Percentiles rank a stretch among this genome's conserved stretches.
phyloP scores from a whole-genome alignment of 2,797 vertebrate species.

The Myotis myotis region DNA sequence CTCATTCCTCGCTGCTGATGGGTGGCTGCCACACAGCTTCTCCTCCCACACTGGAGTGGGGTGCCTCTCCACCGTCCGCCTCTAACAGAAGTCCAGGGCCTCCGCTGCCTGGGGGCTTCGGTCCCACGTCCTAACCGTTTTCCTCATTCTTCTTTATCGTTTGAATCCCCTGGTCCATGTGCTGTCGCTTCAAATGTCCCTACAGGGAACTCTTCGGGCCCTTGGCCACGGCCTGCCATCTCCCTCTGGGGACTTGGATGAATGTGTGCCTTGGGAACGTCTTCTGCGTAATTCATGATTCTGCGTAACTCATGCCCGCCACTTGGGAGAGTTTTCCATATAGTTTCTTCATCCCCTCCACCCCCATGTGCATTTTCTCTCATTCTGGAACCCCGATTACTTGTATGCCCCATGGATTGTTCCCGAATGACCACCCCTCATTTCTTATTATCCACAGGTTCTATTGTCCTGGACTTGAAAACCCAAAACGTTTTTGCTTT shows the following conservation, averaged over 20 bases:
- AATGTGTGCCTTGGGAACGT: background rate
- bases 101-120: background rate
- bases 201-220: background rate
- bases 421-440: background rate
- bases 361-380: background rate
- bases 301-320: background rate
- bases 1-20: conserved; percentile 1
- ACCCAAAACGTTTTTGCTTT: background rate
- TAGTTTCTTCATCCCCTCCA: background rate
- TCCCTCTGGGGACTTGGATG: background rate
- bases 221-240: background rate
- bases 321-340: background rate
- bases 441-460: background rate
- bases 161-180: background rate
- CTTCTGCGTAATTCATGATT: background rate
- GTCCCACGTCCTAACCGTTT: background rate
- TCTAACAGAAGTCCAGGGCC: background rate
- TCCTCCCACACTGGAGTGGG: background rate
- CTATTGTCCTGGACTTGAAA: background rate
- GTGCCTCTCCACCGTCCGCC: background rate
- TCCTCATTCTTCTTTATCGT: background rate
- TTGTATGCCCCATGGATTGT: background rate
- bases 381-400: background rate
- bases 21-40: conserved; percentile 25
- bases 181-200: background rate